Base-by-base conservation (phyloP, 2,797 vertebrate genomes). In the Falco peregrinus region DNA sequence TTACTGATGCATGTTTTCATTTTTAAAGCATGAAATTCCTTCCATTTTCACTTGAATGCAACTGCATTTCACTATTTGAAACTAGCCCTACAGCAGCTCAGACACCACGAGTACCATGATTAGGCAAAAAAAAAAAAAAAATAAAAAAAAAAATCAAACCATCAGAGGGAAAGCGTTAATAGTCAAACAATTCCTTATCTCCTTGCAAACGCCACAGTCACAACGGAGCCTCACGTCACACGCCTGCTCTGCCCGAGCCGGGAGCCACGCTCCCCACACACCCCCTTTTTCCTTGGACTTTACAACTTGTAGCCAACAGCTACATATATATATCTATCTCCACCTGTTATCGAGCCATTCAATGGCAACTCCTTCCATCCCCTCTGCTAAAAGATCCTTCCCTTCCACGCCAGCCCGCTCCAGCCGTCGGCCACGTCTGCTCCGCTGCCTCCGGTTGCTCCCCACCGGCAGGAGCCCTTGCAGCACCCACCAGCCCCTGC, bases 341-440 rank as follows among this genome's bases (percentile, higher is more conserved):
- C 0, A 0, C 9, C 48, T 10, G 48, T 9, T 39, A 35, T 3
- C 0, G 3, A 69, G 47, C 77, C 61, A 31, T 8, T 50, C 54
- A 4, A 18, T 0, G 61, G 47, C 56, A 43, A 50, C 33, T 4
- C 2, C 29, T 29, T 28, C 21, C 21, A 33, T 2, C 63, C 0
- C 11, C 1, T 31, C 73, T 16, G 47, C 15, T 56, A 10, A 13
- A 11, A 57, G 37, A 31, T 1, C 0, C 7, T 15, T 41, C 48
- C 84, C 54, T 5, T 2, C 5, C 57, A 28, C 31, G 16, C 5
- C 28, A 10, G 17, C 78, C 56, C 4, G 21, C 4, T 16, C 63
- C 11, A 50, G 37, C 63, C n/a, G 56, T n/a, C 45, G 37, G 86
- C 77, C 48, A 26, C 0, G 0, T 29, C 83, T 21, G 26, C 69